Conservation (phyloP, 2,888 invertebrate species). For the Linnaemya tessellans region DNA sequence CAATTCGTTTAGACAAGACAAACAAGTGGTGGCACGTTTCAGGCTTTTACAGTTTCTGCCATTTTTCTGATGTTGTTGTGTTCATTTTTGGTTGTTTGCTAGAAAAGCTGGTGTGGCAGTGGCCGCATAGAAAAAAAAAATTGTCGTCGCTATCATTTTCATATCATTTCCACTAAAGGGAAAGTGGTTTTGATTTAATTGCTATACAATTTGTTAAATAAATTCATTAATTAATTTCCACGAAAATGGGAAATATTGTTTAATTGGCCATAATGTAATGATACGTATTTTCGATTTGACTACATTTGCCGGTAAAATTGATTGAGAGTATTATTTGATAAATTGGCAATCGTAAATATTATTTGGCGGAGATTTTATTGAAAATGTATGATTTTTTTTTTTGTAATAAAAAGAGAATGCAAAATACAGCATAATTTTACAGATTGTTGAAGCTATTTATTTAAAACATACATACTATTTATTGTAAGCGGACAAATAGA, state of each 20-base stretch:
- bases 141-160: slow-evolving; percentile 31
- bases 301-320: not conserved
- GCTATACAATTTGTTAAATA: slow-evolving; percentile 27
- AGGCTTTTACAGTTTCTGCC: slow-evolving; percentile 8
- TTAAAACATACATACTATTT: too few relatives aligned
- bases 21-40: slow-evolving; percentile 61
- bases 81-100: slow-evolving; percentile 12
- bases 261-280: slow-evolving; percentile 45
- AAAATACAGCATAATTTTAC: too few relatives aligned
- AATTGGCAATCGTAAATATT: not conserved
- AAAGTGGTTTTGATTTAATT: slow-evolving; percentile 52
- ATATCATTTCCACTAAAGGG: slow-evolving; percentile 33
- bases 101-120: slow-evolving; percentile 24
- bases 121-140: not conserved
- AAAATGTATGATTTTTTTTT: too few relatives aligned
- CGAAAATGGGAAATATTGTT: slow-evolving; percentile 20
- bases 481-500: too few relatives aligned
- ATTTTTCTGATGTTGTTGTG: slow-evolving; percentile 17
- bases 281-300: not conserved
- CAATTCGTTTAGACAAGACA: slow-evolving; percentile 54
- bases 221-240: slow-evolving; percentile 52
- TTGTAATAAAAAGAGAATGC: too few relatives aligned
- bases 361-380: not conserved
- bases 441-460: too few relatives aligned
- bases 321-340: not conserved